Evolutionary conservation across 2,113 vertebrate genomes (phyloP).

Genomic region (Synchiropus splendidus): DNA sequence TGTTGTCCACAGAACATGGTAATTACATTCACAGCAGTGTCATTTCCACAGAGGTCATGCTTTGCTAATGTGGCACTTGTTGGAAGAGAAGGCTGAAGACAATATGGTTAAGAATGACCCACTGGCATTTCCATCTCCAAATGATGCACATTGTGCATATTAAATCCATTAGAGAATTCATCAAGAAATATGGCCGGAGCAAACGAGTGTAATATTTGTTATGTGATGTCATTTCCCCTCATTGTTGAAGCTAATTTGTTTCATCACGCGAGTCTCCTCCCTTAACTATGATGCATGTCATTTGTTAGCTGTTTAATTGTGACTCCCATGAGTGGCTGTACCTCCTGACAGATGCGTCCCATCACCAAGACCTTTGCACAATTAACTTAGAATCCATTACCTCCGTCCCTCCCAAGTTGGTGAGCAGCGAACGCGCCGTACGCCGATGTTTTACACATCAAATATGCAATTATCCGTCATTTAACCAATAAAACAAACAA

Average conservation of each 20-base stretch:
- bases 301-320: conserved; percentile 94
- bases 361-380: conserved; percentile 80
- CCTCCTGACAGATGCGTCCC: conserved; percentile 86
- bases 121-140: conserved; percentile 79
- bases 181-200: conserved; percentile 77
- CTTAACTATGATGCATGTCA: conserved; percentile 82
- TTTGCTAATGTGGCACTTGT: conserved; percentile 78
- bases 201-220: conserved; percentile 76
- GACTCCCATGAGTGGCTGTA: conserved; percentile 80
- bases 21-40: conserved; percentile 62
- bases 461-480: conserved; percentile 59
- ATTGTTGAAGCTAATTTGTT: conserved; percentile 89
- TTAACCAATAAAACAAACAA: conserved; percentile 37
- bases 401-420: conserved; percentile 42
- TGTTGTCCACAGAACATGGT: conserved; percentile 56
- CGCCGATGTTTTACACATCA: conserved; percentile 38
- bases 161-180: conserved; percentile 94
- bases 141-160: conserved; percentile 84
- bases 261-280: conserved; percentile 78
- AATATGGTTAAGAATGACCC: conserved; percentile 77
- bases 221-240: conserved; percentile 80
- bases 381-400: conserved; percentile 73
- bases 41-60: conserved; percentile 80
- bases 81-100: conserved; percentile 74
- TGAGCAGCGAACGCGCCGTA: conserved; percentile 41